Evolutionary conservation across 2,797 vertebrate genomes (phyloP).

Genomic region (Orientallactaga sibirica): DNA sequence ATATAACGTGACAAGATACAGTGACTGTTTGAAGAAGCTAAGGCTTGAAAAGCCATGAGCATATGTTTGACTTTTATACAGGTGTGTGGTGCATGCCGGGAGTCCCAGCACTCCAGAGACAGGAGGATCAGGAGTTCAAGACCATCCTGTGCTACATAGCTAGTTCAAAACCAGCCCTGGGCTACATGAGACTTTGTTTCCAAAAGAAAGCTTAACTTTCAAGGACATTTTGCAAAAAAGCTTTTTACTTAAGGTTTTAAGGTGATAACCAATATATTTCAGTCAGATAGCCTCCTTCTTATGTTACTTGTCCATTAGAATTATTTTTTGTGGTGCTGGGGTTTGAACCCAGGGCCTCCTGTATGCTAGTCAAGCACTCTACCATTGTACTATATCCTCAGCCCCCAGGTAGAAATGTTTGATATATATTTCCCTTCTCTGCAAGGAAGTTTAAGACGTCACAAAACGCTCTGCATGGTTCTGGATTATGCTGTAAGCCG

Average conservation of each 20-base stretch:
- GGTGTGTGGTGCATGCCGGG: too few species aligned
- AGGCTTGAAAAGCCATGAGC: background rate
- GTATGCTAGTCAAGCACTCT: too few species aligned
- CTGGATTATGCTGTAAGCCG: background rate
- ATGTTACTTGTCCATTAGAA: background rate
- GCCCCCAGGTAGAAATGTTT: background rate
- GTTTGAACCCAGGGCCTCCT: too few species aligned
- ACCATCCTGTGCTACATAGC: too few species aligned
- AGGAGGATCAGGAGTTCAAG: too few species aligned
- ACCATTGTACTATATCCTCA: too few species aligned
- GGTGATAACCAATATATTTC: slow-evolving; percentile 36
- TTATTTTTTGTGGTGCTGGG: too few species aligned
- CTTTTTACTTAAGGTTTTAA: background rate
- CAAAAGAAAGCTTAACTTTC: background rate
- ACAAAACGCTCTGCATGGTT: background rate
- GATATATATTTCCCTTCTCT: slow-evolving; percentile 15
- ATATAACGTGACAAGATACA: background rate
- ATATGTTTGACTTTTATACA: background rate
- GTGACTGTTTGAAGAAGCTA: background rate
- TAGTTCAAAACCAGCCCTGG: too few species aligned
- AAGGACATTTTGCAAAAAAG: slow-evolving; percentile 24
- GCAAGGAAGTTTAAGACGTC: background rate
- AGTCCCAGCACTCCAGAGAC: too few species aligned
- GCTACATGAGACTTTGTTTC: too few species aligned
- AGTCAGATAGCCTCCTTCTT: background rate